Base-by-base conservation (phyloP, 2,888 invertebrate species). In the Chloromyia formosa region DNA sequence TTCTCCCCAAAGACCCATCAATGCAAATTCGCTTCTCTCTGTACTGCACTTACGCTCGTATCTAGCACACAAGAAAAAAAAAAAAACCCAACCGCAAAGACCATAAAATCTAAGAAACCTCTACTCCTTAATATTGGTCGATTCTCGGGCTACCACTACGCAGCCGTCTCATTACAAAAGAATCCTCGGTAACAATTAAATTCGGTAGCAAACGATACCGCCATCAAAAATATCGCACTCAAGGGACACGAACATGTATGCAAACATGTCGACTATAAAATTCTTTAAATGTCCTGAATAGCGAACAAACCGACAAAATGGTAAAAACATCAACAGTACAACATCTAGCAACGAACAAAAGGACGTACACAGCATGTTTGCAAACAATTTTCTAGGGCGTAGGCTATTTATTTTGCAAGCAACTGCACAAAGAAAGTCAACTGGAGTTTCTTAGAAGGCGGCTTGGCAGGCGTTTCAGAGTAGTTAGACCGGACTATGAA, bases 141-240 rank as follows among this genome's bases (percentile, higher is more conserved):
- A 12, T 22, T 20, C 23, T 35, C 16, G 16, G 56, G 58, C 58
- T 42, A 16, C 27, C 53, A 35, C 27, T 35, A 35, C 27, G 27
- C 27, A 4, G 2, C 27, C 3, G 27, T 7, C 27, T 35, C 54
- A 69, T 35, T 69, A 54, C 54, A 69, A 53, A 71, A 14, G 18
- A 71, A 71, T 7, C 56, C 12, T 40, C 56, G 56, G 71, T 35
- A 71, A 71, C 56, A 71, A 71, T 71, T 56, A 56, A 56, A 71
- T 71, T 12, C 71, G 40, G 42, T 71, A 71, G 71, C 71, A 56
- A 71, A 71, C 71, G 71, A 71, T 71, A 56, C 71, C 71, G 71
- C 35, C 71, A 71, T 71, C 71, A 42, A 71, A 35, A 71, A 71
- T 56, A 71, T 71, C 58, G 49, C 71, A 71, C 71, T 58, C 71